phyloP scores from a whole-genome alignment of 2,797 vertebrate genomes.

The Arctocebus calabarensis region DNA sequence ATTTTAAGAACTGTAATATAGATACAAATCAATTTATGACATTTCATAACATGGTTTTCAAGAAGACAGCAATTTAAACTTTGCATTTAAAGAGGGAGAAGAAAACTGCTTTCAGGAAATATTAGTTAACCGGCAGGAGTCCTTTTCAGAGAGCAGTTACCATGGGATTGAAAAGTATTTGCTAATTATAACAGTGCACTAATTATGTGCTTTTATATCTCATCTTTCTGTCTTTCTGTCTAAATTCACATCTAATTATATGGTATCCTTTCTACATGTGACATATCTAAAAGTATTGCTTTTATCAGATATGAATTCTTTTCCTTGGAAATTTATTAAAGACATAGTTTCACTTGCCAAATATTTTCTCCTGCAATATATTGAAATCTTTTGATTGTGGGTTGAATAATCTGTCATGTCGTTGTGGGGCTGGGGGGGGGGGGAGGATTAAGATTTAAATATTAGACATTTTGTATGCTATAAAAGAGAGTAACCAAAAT shows the following conservation, averaged over 20 bases:
- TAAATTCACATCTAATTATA: constrained; percentile 88
- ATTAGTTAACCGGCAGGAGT: constrained; percentile 85
- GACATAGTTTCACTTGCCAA: constrained; percentile 76
- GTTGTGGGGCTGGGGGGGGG: fast-evolving
- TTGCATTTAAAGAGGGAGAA: constrained; percentile 82
- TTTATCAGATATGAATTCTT: constrained; percentile 86
- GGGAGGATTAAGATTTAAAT: constrained; percentile 45
- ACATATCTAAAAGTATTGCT: constrained; percentile 80
- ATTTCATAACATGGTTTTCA: constrained; percentile 56
- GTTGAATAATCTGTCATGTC: constrained; percentile 36
- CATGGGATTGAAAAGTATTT: constrained; percentile 87
- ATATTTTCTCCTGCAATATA: constrained; percentile 60
- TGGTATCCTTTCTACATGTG: constrained; percentile 82
- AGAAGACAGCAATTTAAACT: constrained; percentile 78
- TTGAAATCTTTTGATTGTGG: constrained; percentile 76
- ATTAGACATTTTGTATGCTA: constrained; percentile 50
- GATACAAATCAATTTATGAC: constrained; percentile 42
- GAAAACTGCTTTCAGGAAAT: constrained; percentile 85
- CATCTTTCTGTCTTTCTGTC: constrained; percentile 89
- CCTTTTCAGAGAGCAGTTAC: constrained; percentile 84
- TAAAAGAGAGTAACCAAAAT: constrained; percentile 23
- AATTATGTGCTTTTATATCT: constrained; percentile 88
- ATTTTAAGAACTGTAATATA: constrained; percentile 54
- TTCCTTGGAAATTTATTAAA: constrained; percentile 82
- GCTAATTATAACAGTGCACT: constrained; percentile 89